Conservation (phyloP, 2,797 vertebrate genomes). For the Catostomus latipinnis region DNA sequence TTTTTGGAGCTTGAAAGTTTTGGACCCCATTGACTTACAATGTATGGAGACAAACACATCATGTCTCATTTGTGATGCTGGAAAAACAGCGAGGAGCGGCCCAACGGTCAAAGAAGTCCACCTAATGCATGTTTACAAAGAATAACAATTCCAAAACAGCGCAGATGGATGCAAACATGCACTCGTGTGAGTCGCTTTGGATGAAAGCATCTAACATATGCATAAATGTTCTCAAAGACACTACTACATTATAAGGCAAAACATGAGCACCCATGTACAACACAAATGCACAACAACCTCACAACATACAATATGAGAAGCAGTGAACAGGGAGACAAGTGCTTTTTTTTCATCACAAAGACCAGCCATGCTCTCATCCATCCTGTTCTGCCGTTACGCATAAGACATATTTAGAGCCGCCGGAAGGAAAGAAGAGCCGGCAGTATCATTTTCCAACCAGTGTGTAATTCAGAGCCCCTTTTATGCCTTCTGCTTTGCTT, state of each 20-base stretch:
- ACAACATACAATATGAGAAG: constrained; percentile 2
- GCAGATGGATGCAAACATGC: no score
- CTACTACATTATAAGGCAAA: not conserved
- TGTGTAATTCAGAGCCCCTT: constrained; percentile 46
- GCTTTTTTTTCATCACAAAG: constrained; percentile 47
- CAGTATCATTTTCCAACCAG: constrained; percentile 41
- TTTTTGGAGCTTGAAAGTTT: no score
- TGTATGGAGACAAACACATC: no score
- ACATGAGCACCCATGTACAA: constrained; percentile 21
- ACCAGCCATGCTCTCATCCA: constrained; percentile 19
- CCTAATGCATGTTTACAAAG: no score
- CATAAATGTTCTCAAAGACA: not conserved
- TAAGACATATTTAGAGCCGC: constrained; percentile 39
- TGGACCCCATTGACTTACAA: no score
- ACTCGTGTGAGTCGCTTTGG: not conserved
- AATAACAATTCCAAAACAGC: no score
- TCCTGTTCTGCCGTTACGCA: constrained; percentile 21
- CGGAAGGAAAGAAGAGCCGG: constrained; percentile 47
- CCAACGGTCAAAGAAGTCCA: no score
- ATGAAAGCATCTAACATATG: no score
- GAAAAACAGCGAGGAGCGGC: no score
- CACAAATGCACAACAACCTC: constrained; percentile 5
- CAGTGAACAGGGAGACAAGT: not conserved
- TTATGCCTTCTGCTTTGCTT: constrained; percentile 34
- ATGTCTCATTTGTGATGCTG: no score